Percentiles rank a stretch among this genome's conserved stretches.
These are phyloP conservation scores for Bryconaethiops microstoma DNA, from an alignment of 2,797 vertebrate species.

Conservation along the genomic window DNA sequence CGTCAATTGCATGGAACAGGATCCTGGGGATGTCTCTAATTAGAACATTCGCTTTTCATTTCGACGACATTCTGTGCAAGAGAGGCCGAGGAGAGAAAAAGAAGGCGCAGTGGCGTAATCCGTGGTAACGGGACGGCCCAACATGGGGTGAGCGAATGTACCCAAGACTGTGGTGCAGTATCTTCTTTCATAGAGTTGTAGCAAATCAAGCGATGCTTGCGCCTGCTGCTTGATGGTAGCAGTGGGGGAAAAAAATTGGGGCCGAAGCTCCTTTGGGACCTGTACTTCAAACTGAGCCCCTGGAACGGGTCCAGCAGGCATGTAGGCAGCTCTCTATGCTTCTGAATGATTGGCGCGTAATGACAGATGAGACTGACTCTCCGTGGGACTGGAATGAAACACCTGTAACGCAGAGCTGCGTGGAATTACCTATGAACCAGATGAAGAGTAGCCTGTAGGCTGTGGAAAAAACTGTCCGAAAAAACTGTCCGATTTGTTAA, in stretches of 20 bases:
- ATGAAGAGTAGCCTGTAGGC: background rate
- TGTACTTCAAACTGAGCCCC: slow-evolving; percentile 20
- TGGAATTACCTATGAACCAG: background rate
- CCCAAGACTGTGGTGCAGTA: slow-evolving; percentile 39
- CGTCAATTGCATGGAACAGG: slow-evolving; percentile 69
- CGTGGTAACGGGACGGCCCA: slow-evolving; percentile 40
- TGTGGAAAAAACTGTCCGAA: background rate
- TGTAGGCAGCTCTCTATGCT: background rate
- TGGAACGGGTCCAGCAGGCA: slow-evolving; percentile 24
- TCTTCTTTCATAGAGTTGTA: slow-evolving; percentile 50
- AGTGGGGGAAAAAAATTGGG: slow-evolving; percentile 3
- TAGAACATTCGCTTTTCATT: slow-evolving; percentile 77
- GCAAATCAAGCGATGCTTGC: slow-evolving; percentile 45
- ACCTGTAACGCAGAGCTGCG: slow-evolving; percentile 1
- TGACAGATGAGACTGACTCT: slow-evolving; percentile 20
- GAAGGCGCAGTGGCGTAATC: slow-evolving; percentile 22
- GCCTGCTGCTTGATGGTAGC: slow-evolving; percentile 30
- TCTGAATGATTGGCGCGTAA: slow-evolving; percentile 25
- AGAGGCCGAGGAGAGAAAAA: slow-evolving; percentile 31
- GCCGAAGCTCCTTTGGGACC: slow-evolving; percentile 27
- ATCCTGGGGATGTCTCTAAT: slow-evolving; percentile 61
- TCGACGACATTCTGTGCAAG: slow-evolving; percentile 61
- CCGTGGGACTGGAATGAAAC: background rate
- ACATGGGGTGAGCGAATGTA: slow-evolving; percentile 33
- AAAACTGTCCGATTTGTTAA: background rate